Evolutionary conservation across 2,797 vertebrate genomes (phyloP), one percentile per base, ranked within the genome.

Genomic region (Syngnathus rostellatus): DNA sequence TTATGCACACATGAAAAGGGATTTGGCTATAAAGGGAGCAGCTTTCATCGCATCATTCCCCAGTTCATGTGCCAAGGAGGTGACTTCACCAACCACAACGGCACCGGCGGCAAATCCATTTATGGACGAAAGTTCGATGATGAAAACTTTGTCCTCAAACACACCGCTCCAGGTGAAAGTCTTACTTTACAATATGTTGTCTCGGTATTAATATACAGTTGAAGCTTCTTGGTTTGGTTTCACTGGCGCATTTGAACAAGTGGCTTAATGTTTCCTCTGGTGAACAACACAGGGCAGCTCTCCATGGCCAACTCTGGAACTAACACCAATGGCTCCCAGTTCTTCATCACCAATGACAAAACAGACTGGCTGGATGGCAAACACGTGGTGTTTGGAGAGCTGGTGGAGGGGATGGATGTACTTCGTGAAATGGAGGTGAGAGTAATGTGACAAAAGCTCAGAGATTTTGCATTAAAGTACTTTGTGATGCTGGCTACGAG

Each of bases 1-100:
- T 85, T 99, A 63, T 99, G 97, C 78, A 97, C 95, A 21, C 97
- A 98, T 0, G 97, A 99, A 81, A 98, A 95, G 25, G 96, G 95
- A 9, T 97, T 97, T 3, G 97, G 97, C 80, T 99, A 91, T 83
- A 99, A 99, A 51, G 97, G 97, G 46, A 96, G 95, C 92, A 93
- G 97, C 83, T 96, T 99, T 77, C 96, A 99, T 77, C 92, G 96
- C 3, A 62, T 99, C 85, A 98, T 99, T 70, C 97, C 97, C 39
- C 97, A 98, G 91, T 99, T 99, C 80, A 99, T 99, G 97, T 97
- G 95, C 78, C 97, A 99, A 83, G 97, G 93, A 0, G 97, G 97
- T 0, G 97, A 99, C 69, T 99, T 99, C 90, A 98, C 97, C 78
- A 97, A 99, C 87, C 97, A 99, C 89, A 99, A 99, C 0, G 97